Percentiles rank a stretch among this genome's conserved stretches.
Evolutionary conservation across 2,797 vertebrate species (phyloP).

Genomic region (Diglossa cyanea): DNA sequence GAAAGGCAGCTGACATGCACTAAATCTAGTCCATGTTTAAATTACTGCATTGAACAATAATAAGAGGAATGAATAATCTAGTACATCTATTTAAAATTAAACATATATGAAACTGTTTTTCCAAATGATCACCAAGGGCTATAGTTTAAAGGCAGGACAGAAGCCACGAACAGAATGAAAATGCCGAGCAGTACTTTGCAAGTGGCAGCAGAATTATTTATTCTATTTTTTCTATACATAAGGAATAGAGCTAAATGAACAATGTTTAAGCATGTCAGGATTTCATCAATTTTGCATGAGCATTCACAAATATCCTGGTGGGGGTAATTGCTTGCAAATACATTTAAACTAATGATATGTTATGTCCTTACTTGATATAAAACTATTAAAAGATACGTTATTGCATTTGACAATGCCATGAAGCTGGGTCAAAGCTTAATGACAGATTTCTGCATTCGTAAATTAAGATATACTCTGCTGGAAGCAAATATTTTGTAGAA

Average conservation of each 20-base stretch:
- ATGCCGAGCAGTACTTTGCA: constrained; percentile 72
- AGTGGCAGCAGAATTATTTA: constrained; percentile 79
- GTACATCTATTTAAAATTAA: constrained; percentile 79
- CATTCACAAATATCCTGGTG: constrained; percentile 83
- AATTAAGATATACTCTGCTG: constrained; percentile 82
- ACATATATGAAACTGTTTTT: constrained; percentile 80
- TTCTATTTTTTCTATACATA: constrained; percentile 82
- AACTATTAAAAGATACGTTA: constrained; percentile 84
- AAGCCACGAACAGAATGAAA: constrained; percentile 71
- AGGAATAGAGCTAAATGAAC: constrained; percentile 82
- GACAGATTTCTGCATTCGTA: constrained; percentile 79
- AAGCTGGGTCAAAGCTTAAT: constrained; percentile 84
- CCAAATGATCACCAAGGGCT: constrained; percentile 78
- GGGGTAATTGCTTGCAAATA: constrained; percentile 86
- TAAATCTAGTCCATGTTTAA: constrained; percentile 78
- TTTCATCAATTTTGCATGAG: constrained; percentile 84
- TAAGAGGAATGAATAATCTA: constrained; percentile 78
- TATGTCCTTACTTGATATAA: constrained; percentile 84
- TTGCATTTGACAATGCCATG: constrained; percentile 82
- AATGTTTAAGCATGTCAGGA: constrained; percentile 84
- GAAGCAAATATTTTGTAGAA: constrained; percentile 84
- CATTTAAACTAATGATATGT: constrained; percentile 86
- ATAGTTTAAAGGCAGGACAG: constrained; percentile 74
- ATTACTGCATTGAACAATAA: constrained; percentile 76
- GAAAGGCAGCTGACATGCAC: constrained; percentile 74